Evolutionary conservation across 2,113 vertebrate species (phyloP).

Genomic region (Cepphus grylle): DNA sequence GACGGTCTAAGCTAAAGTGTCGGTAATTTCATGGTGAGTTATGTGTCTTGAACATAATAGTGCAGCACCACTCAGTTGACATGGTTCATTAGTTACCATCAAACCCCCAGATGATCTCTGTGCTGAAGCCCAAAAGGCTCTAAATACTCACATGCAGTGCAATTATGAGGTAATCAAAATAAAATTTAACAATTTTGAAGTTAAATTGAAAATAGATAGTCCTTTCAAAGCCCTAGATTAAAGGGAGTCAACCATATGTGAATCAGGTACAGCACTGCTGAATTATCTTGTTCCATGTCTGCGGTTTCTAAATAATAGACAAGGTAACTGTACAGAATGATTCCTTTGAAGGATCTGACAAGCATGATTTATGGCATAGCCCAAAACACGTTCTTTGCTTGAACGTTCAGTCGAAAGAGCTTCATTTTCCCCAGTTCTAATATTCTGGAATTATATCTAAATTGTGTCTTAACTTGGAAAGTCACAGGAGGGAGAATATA

Average conservation of each 20-base stretch:
- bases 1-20: conserved; percentile 15
- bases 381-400: conserved; percentile 62
- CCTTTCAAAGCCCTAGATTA: conserved; percentile 71
- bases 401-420: conserved; percentile 64
- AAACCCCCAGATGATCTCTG: conserved; percentile 49
- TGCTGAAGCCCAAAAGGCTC: conserved; percentile 45
- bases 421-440: conserved; percentile 68
- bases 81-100: conserved; percentile 70
- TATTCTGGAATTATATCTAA: conserved; percentile 70
- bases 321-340: conserved; percentile 67
- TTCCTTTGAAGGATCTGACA: conserved; percentile 74
- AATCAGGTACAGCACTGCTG: conserved; percentile 57
- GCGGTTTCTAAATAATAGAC: conserved; percentile 73
- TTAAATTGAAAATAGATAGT: conserved; percentile 73
- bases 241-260: conserved; percentile 63
- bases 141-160: conserved; percentile 48
- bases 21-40: conserved; percentile 67
- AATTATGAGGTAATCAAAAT: conserved; percentile 73
- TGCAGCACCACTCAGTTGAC: conserved; percentile 58
- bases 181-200: conserved; percentile 69
- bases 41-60: conserved; percentile 56
- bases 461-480: conserved; percentile 65
- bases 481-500: conserved; percentile 53
- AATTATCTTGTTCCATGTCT: conserved; percentile 68
- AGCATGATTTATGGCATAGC: conserved; percentile 74